phyloP scores from a whole-genome alignment of 2,797 vertebrate genomes.

The Schizopygopsis pylzovi region DNA sequence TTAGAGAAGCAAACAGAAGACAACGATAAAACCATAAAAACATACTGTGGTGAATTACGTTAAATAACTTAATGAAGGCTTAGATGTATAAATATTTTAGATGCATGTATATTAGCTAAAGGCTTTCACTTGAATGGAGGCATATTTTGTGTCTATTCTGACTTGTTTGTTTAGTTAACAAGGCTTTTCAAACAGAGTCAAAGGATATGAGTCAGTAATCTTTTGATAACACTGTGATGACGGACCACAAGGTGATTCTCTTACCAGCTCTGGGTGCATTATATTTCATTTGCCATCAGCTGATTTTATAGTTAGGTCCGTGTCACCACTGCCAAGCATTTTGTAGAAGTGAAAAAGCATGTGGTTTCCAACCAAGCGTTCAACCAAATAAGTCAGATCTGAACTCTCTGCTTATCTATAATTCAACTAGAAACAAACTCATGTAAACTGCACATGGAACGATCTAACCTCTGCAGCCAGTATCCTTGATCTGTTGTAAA shows the following conservation, averaged over 20 bases:
- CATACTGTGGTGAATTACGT: neutral
- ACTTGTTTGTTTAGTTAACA: conserved; percentile 28
- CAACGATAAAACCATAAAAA: neutral
- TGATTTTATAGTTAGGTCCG: conserved; percentile 14
- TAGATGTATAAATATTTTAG: conserved; percentile 1
- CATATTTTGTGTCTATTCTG: neutral
- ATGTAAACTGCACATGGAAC: neutral
- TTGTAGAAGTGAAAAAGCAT: conserved; percentile 34
- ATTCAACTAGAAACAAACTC: conserved; percentile 15
- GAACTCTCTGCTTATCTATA: neutral
- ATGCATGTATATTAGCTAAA: conserved; percentile 7
- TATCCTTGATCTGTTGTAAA: conserved; percentile 15
- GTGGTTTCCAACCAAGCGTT: neutral
- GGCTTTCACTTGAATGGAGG: neutral
- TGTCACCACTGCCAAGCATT: neutral
- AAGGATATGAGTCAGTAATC: conserved; percentile 32
- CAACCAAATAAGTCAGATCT: neutral
- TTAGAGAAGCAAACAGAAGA: conserved; percentile 3
- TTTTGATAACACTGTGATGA: neutral
- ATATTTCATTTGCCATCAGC: neutral
- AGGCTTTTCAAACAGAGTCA: neutral
- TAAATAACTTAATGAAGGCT: conserved; percentile 10
- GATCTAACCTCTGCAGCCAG: neutral
- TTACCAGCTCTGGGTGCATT: conserved; percentile 1
- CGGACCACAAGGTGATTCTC: neutral